These are phyloP conservation scores for Spodoptera littoralis DNA, from an alignment of 2,888 invertebrate species.

Conservation along the genomic window DNA sequence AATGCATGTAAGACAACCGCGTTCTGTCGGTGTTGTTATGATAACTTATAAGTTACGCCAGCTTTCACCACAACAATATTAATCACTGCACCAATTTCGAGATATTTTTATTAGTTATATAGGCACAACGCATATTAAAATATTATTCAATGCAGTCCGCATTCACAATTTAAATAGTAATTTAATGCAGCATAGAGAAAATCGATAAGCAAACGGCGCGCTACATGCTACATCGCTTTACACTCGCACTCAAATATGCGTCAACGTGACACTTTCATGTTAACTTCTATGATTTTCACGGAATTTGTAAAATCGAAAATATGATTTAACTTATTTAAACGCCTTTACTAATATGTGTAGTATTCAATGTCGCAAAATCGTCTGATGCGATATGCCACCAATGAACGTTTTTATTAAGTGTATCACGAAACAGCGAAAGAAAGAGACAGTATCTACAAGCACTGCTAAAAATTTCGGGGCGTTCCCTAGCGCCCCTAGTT, in stretches of 20 bases:
- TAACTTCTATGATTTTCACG: slow-evolving; percentile 59
- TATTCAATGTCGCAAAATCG: slow-evolving; percentile 59
- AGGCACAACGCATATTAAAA: slow-evolving; percentile 71
- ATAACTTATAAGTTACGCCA: slow-evolving; percentile 35
- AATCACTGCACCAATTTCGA: slow-evolving; percentile 60
- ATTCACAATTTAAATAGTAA: slow-evolving; percentile 82
- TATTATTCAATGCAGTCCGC: slow-evolving; percentile 73
- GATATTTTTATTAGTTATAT: slow-evolving; percentile 53
- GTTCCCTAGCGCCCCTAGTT: slow-evolving; percentile 68
- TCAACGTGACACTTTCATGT: slow-evolving; percentile 73
- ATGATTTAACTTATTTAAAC: slow-evolving; percentile 44
- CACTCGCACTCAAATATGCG: slow-evolving; percentile 73
- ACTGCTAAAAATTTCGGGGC: slow-evolving; percentile 71
- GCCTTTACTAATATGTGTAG: slow-evolving; percentile 56
- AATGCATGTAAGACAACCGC: slow-evolving; percentile 14
- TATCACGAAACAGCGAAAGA: slow-evolving; percentile 68
- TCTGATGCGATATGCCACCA: slow-evolving; percentile 66
- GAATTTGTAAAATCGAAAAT: slow-evolving; percentile 47
- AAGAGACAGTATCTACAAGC: slow-evolving; percentile 74
- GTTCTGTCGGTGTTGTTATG: slow-evolving; percentile 25
- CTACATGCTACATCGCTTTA: slow-evolving; percentile 79
- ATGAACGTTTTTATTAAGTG: slow-evolving; percentile 64
- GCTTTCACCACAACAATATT: slow-evolving; percentile 45
- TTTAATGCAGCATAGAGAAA: slow-evolving; percentile 87
- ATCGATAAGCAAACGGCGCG: slow-evolving; percentile 87